Base-by-base conservation (phyloP, 2,113 vertebrate species). In the Dasyornis broadbenti region DNA sequence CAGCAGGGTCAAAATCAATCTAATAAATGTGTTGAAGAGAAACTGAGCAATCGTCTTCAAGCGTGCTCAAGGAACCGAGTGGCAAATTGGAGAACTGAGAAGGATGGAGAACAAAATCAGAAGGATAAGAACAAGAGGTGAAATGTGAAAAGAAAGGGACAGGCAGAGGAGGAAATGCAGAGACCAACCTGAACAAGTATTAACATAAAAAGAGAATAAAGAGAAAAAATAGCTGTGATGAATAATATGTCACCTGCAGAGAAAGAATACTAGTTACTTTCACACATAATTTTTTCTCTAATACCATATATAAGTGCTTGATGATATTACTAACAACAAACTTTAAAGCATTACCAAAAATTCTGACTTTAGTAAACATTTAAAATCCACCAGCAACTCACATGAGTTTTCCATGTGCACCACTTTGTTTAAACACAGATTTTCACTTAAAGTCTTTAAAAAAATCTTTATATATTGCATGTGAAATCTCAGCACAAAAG, bases 11-110 rank as follows among this genome's bases (percentile, higher is more conserved):
- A 0, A 69, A 70, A 77, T 90, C 49, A 71, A 23, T 60, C 83
- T 75, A 18, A n/a, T 70, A 66, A 78, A 81, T 45, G 9, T n/a
- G 39, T 56, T 90, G 71, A 90, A 59, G 26, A 82, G 85, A 82
- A 88, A 53, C 24, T 0, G 0, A 94, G 81, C 39, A 27, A 24
- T 65, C 3, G 0, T 61, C 40, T 60, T 90, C 2, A 40, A 14
- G 42, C 2, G 0, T 24, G 24, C 56, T 86, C 56, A 63, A 21
- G 65, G 63, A 77, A 39, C 30, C 35, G 52, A 90, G 72, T 1
- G 1, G 60, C 12, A 66, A 72, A 70, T 6, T 42, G 35, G 35
- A 83, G 35, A 75, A n/a, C 8, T 68, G 27, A 54, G 64, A 66
- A 77, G 35, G n/a, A 63, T n/a, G 35, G 44, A 52, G 60, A 90